These are phyloP conservation scores for Cyphomyrus discorhynchus DNA, from an alignment of 2,113 vertebrate species.

Conservation along the genomic window DNA sequence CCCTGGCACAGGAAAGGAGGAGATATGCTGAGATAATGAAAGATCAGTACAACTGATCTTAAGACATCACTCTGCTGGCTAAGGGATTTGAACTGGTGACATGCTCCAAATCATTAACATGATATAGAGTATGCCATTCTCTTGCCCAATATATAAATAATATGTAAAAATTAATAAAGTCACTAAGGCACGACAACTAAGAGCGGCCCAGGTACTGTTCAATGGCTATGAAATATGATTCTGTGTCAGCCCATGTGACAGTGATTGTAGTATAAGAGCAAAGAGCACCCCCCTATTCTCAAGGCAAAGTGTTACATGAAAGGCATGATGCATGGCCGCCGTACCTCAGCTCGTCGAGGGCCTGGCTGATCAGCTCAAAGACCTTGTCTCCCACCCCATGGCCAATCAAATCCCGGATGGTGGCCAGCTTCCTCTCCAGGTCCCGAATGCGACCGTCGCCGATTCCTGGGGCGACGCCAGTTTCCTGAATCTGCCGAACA, in stretches of 20 bases:
- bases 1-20: constrained; percentile 36
- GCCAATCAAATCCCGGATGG: constrained; percentile 49
- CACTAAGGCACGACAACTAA: neutral
- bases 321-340: neutral
- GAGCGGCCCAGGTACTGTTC: neutral
- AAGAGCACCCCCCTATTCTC: neutral
- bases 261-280: neutral
- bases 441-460: constrained; percentile 50
- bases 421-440: constrained; percentile 59
- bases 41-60: neutral
- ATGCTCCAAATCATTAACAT: neutral
- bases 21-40: neutral
- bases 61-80: neutral
- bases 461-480: constrained; percentile 28
- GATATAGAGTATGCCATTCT: neutral
- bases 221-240: neutral
- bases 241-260: neutral
- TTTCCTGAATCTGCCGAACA: constrained; percentile 49
- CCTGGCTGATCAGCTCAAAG: constrained; percentile 52
- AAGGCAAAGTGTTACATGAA: neutral
- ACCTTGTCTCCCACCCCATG: constrained; percentile 34
- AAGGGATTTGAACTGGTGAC: neutral
- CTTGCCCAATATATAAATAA: neutral
- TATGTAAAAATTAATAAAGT: neutral
- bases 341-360: constrained; percentile 63